Percentiles rank a stretch among this genome's conserved stretches.
Evolutionary conservation across 2,797 vertebrate species (phyloP).

Genomic region (Sebastiscus tertius): DNA sequence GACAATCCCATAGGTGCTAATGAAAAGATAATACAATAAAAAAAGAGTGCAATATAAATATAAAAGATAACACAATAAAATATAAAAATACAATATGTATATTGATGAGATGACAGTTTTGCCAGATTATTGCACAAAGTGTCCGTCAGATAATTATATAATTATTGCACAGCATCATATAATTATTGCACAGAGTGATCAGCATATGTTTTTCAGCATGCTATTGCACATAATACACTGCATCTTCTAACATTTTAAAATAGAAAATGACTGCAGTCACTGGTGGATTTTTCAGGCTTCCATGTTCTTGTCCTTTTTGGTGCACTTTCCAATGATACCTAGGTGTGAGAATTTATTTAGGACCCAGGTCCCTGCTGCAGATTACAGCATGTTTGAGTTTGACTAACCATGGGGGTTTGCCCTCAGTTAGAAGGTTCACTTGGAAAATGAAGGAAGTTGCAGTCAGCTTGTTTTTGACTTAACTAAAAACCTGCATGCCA

Average conservation of each 20-base stretch:
- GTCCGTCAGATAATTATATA: no score
- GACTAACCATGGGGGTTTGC: not conserved
- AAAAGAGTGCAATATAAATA: no score
- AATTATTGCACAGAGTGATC: no score
- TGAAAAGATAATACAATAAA: no score
- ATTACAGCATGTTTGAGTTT: not conserved
- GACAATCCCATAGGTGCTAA: no score
- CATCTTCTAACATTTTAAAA: not conserved
- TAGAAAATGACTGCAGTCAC: not conserved
- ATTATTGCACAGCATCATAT: no score
- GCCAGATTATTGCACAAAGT: no score
- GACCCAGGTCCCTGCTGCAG: not conserved
- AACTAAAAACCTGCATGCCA: slow-evolving; percentile 4
- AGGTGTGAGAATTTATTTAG: slow-evolving; percentile 7
- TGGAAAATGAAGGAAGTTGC: not conserved
- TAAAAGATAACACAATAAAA: no score
- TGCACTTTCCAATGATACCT: not conserved
- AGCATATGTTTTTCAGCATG: no score
- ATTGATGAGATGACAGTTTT: no score
- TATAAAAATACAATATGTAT: no score
- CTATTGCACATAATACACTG: not conserved
- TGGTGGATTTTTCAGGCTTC: not conserved
- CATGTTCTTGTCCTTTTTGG: not conserved
- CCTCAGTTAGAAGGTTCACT: not conserved
- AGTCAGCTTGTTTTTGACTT: not conserved